Base-by-base conservation (phyloP, 2,797 vertebrate genomes). In the Loris lydekkerianus region DNA sequence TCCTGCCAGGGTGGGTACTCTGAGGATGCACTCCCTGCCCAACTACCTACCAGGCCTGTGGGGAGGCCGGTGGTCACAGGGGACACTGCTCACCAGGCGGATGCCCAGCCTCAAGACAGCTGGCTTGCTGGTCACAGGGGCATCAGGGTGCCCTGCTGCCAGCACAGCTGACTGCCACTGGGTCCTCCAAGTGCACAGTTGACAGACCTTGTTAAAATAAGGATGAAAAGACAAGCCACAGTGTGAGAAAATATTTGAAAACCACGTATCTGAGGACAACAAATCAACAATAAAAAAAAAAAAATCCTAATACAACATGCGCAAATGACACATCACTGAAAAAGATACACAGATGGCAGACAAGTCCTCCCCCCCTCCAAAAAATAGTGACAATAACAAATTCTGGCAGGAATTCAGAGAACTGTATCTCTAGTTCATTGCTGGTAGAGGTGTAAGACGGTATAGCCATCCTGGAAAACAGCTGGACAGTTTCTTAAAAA, bases 121-220 rank as follows among this genome's bases (percentile, higher is more conserved):
- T 10, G 18, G 17, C 18, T 25, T 1, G 27, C 34, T 21, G 31
- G 37, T 43, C 21, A 56, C 76, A 56, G 49, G 20, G 76, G 10
- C 11, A 15, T 7, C 4, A 2, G 27, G 8, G 20, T 2, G 1
- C 23, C 37, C 10, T 53, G 0, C 46, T 4, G 23, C 34, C 86
- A 37, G 77, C 9, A 37, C 37, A n/a, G 13, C 27, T 15, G 49
- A 37, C 40, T 46, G 34, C 46, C 21, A n/a, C 6, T 53, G 14
- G 6, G 14, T 49, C n/a, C 31, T 34, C 67, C 5, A 7, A 27
- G 0, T 23, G 13, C 40, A 43, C 7, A 4, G 23, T 84, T n/a
- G 31, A 65, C 80, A 86, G 86, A 49, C 17, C 11, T 72, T 14
- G 21, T 49, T 78, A 56, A 92, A 76, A 76, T 77, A 77, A 76